Evolutionary conservation across 1,140 invertebrate genomes (phyloP).

Genomic region (Lucilia cuprina): DNA sequence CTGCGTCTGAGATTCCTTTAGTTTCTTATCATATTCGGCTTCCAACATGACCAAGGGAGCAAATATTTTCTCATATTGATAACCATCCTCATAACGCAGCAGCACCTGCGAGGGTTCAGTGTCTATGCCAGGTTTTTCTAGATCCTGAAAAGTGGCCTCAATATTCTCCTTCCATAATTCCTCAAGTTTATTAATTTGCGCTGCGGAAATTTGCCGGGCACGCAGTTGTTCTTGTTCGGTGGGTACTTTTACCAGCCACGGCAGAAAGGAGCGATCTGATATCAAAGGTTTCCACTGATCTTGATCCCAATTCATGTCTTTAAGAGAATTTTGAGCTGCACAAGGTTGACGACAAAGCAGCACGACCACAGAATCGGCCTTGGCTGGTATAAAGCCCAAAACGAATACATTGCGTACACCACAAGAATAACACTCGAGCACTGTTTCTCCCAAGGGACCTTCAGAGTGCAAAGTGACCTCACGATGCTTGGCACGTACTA

Average conservation of each 20-base stretch:
- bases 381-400: slow-evolving; percentile 98
- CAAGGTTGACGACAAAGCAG: slow-evolving; percentile 97
- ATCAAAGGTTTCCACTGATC: slow-evolving; percentile 99
- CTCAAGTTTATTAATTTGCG: slow-evolving; percentile 97
- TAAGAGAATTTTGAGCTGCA: slow-evolving; percentile 93
- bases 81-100: slow-evolving; percentile 96
- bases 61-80: slow-evolving; percentile 99
- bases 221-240: slow-evolving; percentile 94
- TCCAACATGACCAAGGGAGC: slow-evolving; percentile 96
- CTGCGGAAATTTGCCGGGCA: slow-evolving; percentile 93
- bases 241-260: slow-evolving; percentile 96
- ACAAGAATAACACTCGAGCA: slow-evolving; percentile 98
- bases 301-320: slow-evolving; percentile 99
- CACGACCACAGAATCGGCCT: slow-evolving; percentile 99
- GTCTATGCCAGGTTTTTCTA: slow-evolving; percentile 97
- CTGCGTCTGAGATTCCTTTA: slow-evolving; percentile 98
- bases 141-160: slow-evolving; percentile 95
- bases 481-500: slow-evolving; percentile 97
- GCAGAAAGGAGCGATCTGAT: slow-evolving; percentile 92
- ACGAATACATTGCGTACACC: slow-evolving; percentile 97
- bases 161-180: slow-evolving; percentile 99
- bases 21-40: slow-evolving; percentile 97
- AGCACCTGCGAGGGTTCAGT: slow-evolving; percentile 96
- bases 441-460: slow-evolving; percentile 95
- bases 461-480: slow-evolving; percentile 98